Base-by-base conservation (phyloP, 1,140 invertebrate genomes). In the Meloidogyne hapla region DNA sequence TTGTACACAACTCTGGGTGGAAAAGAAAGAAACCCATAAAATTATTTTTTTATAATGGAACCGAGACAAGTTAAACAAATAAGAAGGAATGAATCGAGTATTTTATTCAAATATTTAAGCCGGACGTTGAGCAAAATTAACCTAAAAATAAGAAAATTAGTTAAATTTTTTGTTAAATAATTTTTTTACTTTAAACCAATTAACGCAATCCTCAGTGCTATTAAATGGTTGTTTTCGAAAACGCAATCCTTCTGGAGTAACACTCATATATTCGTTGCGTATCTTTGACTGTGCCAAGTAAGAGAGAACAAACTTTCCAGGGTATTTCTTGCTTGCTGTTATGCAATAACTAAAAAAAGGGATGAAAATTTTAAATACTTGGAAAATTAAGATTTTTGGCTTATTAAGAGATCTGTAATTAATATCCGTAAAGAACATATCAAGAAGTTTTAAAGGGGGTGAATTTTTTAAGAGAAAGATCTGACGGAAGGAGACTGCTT, bases 231-330 rank as follows among this genome's bases (percentile, higher is more conserved):
- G 92, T 70, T 92, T 91, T 40, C 96, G 90, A 87, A 95, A 99
- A 67, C 92, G 91, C 84, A 95, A 94, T 18, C 96, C 97, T 77
- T 98, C 94, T 0, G 94, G 93, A 9, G 92, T 92, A 0, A 98
- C 92, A 0, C 93, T 93, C 0, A 98, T 90, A 85, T 92, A 97
- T 88, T 99, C 96, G 88, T 98, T 94, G 6, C 92, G 91, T 74
- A 92, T 91, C 81, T 92, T 92, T 64, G 90, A 91, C 38, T 94
- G 90, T 0, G 95, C 95, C 77, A 98, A 25, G 88, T 98, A 99
- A 0, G 94, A 95, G 0, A 99, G 88, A 56, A 98, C 85, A 86
- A 99, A 99, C 85, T 96, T 94, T 12, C 96, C 96, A 0, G 97
- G 95, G 85, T 92, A 93, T 85, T 92, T 93, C 87, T 81, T 80